These are phyloP conservation scores for Micrasema longulum DNA, from an alignment of 1,140 invertebrate species.

Conservation along the genomic window DNA sequence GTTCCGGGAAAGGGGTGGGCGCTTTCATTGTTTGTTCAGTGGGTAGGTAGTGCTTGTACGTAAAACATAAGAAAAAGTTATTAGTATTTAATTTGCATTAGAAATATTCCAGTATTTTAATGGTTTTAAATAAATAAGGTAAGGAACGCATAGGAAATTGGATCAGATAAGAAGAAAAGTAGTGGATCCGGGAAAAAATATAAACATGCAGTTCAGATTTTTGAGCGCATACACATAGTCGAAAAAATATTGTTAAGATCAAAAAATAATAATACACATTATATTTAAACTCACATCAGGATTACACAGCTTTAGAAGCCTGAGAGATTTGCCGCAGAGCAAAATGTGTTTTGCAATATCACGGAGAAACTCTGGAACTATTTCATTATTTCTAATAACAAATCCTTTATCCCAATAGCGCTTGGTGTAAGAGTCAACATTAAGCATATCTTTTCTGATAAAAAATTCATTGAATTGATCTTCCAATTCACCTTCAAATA, in stretches of 20 bases:
- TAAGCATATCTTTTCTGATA: conserved; percentile 68
- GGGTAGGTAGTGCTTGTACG: no score
- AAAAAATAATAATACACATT: background rate
- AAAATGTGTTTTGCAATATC: conserved; percentile 69
- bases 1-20: no score
- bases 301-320: conserved; percentile 71
- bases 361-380: conserved; percentile 70
- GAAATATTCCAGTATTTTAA: no score
- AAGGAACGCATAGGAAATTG: no score
- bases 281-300: conserved; percentile 66
- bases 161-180: no score
- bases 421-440: conserved; percentile 67
- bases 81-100: no score
- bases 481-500: conserved; percentile 73
- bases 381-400: conserved; percentile 64
- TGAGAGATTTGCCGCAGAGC: conserved; percentile 72
- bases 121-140: no score
- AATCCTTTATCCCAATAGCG: conserved; percentile 74
- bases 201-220: no score
- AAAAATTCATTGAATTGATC: conserved; percentile 73
- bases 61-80: no score
- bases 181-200: no score
- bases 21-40: no score
- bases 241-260: background rate
- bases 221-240: background rate